Evolutionary conservation across 2,888 invertebrate genomes (phyloP).

Genomic region (Sphinx pinastri): DNA sequence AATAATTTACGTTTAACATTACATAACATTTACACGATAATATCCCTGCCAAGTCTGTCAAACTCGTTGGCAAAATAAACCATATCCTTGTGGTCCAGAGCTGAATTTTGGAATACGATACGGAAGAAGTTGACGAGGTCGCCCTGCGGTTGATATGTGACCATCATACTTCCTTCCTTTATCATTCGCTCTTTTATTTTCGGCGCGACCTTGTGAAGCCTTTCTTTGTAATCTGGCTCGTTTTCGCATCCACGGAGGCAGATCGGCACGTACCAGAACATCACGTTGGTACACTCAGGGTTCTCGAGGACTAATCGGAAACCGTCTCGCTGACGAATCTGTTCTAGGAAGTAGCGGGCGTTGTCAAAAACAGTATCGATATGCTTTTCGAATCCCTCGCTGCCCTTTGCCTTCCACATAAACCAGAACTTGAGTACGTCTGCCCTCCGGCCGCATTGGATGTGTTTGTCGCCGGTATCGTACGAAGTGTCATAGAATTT

Average conservation of each 20-base stretch:
- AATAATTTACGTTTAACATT: conserved; percentile 34
- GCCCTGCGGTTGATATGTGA: conserved; percentile 96
- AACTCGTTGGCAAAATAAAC: conserved; percentile 94
- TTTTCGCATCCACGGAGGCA: conserved; percentile 83
- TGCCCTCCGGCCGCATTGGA: conserved; percentile 97
- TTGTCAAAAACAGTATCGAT: conserved; percentile 91
- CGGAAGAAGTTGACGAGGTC: conserved; percentile 97
- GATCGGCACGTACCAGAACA: conserved; percentile 98
- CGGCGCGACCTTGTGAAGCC: conserved; percentile 93
- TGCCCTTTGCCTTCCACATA: conserved; percentile 98
- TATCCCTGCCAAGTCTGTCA: conserved; percentile 90
- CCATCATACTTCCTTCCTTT: conserved; percentile 96
- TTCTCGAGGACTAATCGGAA: conserved; percentile 89
- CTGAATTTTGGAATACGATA: conserved; percentile 96
- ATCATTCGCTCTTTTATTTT: conserved; percentile 98
- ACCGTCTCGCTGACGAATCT: conserved; percentile 87
- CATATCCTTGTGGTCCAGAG: conserved; percentile 92
- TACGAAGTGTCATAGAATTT: conserved; percentile 94
- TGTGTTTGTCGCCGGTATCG: conserved; percentile 95
- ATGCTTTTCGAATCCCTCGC: conserved; percentile 89
- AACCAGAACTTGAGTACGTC: conserved; percentile 99
- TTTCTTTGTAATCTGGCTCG: conserved; percentile 84
- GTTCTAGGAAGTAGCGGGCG: conserved; percentile 87
- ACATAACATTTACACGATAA: conserved; percentile 57
- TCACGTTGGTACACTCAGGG: conserved; percentile 97